These are phyloP conservation scores for Calosoma granatense DNA, from an alignment of 1,140 invertebrate genomes.

Conservation along the genomic window DNA sequence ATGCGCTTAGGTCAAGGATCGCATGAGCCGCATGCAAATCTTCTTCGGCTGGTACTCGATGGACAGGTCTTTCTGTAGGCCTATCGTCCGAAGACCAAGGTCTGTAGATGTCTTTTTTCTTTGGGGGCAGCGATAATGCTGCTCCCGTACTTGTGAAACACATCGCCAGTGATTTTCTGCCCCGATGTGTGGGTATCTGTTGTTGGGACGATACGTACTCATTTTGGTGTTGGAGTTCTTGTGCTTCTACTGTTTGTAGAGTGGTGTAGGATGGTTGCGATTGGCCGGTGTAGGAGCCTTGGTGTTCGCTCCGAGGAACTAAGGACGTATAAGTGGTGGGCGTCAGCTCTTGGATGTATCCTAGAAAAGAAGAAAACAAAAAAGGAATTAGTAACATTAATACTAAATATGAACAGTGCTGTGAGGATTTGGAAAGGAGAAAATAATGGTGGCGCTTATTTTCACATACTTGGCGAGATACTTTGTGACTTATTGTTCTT, in stretches of 20 bases:
- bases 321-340: conserved; percentile 30
- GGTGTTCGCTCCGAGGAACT: conserved; percentile 29
- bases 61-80: conserved; percentile 21
- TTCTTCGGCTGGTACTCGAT: conserved; percentile 56
- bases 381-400: background rate
- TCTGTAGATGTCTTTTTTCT: conserved; percentile 80
- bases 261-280: conserved; percentile 50
- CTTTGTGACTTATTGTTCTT: background rate
- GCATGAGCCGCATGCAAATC: conserved; percentile 76
- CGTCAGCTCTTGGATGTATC: conserved; percentile 37
- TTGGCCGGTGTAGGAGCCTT: conserved; percentile 16
- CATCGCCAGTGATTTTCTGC: conserved; percentile 60
- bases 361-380: conserved; percentile 30
- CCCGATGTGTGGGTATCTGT: conserved; percentile 38
- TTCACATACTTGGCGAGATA: too few relatives aligned
- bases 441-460: too few relatives aligned
- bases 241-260: conserved; percentile 47
- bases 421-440: too few relatives aligned
- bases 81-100: conserved; percentile 70
- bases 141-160: conserved; percentile 75
- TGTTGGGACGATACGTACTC: conserved; percentile 31
- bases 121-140: conserved; percentile 67
- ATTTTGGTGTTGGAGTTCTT: conserved; percentile 30
- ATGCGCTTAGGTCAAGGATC: conserved; percentile 75
- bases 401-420: background rate